phyloP scores from a whole-genome alignment of 2,113 vertebrate genomes.

The Vidua chalybeata region DNA sequence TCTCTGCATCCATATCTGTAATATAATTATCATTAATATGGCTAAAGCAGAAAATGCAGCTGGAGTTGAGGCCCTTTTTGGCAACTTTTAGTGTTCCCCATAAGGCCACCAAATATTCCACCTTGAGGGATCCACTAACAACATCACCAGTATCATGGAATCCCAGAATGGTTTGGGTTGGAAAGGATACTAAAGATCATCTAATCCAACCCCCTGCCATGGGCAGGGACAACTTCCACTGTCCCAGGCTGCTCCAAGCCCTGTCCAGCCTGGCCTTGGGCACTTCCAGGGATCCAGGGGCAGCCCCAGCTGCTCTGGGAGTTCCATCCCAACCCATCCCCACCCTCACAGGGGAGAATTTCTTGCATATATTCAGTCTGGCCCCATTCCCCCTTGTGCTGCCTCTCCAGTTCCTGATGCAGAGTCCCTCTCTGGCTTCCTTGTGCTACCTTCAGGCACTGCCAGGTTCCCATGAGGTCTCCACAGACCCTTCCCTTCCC shows the following conservation, averaged over 20 bases:
- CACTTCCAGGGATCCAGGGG: background rate
- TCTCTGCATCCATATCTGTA: too few species aligned
- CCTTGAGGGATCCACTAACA: background rate
- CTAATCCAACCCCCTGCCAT: too few species aligned
- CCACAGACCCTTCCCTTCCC: background rate
- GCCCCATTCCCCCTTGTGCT: background rate
- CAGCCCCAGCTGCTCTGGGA: background rate
- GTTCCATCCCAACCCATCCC: background rate
- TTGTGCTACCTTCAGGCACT: background rate
- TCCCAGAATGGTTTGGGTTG: background rate
- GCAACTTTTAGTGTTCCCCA: background rate
- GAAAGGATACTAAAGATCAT: background rate
- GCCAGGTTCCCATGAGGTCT: background rate
- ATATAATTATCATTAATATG: background rate
- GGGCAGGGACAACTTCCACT: background rate
- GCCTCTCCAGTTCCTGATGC: background rate
- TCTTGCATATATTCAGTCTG: accelerated
- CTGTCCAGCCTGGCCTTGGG: accelerated
- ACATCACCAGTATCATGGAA: accelerated
- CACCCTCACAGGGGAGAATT: background rate
- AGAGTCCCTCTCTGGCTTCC: background rate
- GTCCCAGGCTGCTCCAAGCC: accelerated
- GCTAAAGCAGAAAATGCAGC: background rate
- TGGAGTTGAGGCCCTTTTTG: background rate
- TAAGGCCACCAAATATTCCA: background rate